Evolutionary conservation across 2,888 invertebrate genomes (phyloP), one percentile per base, ranked within the genome.

Genomic region (Acrobasis repandana): DNA sequence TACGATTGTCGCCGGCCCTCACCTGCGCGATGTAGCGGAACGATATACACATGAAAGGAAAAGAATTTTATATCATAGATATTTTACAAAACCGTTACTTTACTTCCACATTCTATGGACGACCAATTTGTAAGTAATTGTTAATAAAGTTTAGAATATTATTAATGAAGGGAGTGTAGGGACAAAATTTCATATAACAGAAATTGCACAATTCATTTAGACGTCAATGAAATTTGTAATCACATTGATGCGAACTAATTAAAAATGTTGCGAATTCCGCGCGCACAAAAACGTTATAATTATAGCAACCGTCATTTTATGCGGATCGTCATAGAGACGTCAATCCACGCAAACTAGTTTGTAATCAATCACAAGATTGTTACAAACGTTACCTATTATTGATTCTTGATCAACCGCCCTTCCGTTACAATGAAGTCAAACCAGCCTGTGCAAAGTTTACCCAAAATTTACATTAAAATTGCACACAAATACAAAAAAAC

Each of bases 331-430:
- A 85, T 80, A 77, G 75, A 81, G 69, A 75, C 77, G 89, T 88
- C 88, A 89, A 83, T 85, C 84, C 74, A 72, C 72, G 69, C 78
- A 90, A 92, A 92, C 92, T 73, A 88, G 92, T 90, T 90, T 88
- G 82, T 78, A 91, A 92, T 92, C 92, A 91, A 92, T 92, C 90
- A 92, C 74, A 87, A 90, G 90, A 88, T 88, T 90, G 90, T 90
- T 90, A 78, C 75, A 76, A 72, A 76, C 70, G 76, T 75, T 82
- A 28, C 28, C 28, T 28, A 83, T 83, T 82, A 85, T 84, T 82
- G 88, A 81, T 83, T 83, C 85, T 85, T 84, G 85, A 86, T 86
- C 83, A 83, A 85, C 79, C 83, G 86, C 86, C 87, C 85, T 83
- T 86, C 75, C 75, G 73, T 76, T 84, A 76, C 76, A 72, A 78